These are phyloP conservation scores for Aphelocoma californica DNA, from an alignment of 2,797 vertebrate species.

Conservation along the genomic window DNA sequence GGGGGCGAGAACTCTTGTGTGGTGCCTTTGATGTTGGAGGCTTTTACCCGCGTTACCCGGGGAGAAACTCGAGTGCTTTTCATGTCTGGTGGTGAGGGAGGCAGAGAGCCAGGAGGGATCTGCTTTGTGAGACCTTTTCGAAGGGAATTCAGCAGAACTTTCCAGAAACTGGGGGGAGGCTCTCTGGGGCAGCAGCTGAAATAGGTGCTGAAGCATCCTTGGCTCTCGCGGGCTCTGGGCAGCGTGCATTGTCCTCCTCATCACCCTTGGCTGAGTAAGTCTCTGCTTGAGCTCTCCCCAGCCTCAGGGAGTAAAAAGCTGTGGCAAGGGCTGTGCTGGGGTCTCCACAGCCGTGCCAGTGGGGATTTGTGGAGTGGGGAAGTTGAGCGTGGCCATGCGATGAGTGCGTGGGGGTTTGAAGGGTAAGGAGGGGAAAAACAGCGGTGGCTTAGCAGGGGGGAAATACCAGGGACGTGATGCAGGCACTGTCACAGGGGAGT, in stretches of 20 bases:
- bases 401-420: background rate
- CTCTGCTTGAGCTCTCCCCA: background rate
- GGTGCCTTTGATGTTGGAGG: constrained; percentile 52
- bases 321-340: background rate
- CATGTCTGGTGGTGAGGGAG: constrained; percentile 4
- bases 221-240: background rate
- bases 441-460: background rate
- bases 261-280: constrained; percentile 2
- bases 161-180: background rate
- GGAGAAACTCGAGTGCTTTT: constrained; percentile 45
- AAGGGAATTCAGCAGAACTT: background rate
- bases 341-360: background rate
- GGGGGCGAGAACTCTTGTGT: background rate
- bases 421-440: background rate
- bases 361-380: background rate
- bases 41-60: background rate
- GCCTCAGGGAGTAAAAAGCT: background rate
- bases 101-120: constrained; percentile 29
- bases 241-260: background rate
- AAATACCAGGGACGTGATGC: background rate
- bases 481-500: background rate
- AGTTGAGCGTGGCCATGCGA: background rate
- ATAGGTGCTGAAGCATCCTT: constrained; percentile 5
- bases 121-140: background rate
- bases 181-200: background rate